Evolutionary conservation across 2,113 vertebrate species (phyloP).

Genomic region (Phyllostomus discolor): DNA sequence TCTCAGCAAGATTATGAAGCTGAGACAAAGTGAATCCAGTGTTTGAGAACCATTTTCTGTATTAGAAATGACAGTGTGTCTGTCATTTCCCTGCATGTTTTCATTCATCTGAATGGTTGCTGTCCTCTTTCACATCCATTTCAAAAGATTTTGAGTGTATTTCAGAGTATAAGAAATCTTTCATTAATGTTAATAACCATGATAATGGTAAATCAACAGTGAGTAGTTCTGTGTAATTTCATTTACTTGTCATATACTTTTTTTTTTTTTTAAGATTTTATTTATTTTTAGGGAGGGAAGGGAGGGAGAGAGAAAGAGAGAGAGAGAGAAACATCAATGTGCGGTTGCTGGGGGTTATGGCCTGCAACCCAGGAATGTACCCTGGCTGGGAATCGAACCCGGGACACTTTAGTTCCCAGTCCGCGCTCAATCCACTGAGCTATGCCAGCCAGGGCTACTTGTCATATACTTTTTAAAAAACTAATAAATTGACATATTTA

Average conservation of each 20-base stretch:
- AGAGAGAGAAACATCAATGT: too few relatives aligned
- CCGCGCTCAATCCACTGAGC: too few relatives aligned
- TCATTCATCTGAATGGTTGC: neutral
- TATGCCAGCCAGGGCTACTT: too few relatives aligned
- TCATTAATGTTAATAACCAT: neutral
- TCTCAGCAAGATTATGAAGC: neutral
- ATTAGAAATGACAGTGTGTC: neutral
- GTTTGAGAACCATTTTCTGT: neutral
- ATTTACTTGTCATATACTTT: neutral
- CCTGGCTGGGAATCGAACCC: too few relatives aligned
- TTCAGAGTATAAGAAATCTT: neutral
- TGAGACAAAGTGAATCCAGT: neutral
- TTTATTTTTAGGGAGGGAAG: too few relatives aligned
- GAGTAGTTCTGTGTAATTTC: neutral
- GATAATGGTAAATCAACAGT: neutral
- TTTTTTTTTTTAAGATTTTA: too few relatives aligned
- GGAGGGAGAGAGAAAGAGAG: too few relatives aligned
- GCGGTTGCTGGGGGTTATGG: too few relatives aligned
- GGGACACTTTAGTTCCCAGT: too few relatives aligned
- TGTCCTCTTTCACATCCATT: neutral
- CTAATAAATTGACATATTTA: neutral
- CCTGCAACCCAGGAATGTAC: too few relatives aligned
- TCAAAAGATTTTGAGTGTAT: neutral
- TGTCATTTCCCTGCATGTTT: neutral
- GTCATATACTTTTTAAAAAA: neutral